Conservation (phyloP, 2,113 vertebrate species). For the Megaceryle torquata region DNA sequence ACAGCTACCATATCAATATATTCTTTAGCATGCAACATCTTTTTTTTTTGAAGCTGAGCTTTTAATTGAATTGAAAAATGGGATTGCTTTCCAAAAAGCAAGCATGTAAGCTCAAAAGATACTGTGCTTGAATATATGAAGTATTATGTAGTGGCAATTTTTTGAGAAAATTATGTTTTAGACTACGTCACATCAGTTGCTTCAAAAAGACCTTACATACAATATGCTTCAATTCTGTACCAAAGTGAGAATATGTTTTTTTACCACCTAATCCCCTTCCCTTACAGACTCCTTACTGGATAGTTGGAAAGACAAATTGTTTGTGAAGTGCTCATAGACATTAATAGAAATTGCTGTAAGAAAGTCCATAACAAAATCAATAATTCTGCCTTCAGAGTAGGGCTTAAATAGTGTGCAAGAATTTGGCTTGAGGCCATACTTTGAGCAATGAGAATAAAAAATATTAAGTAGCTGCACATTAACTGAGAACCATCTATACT, state of each 20-base stretch:
- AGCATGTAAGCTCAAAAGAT: not conserved
- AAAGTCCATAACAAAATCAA: not conserved
- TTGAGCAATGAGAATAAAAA: constrained; percentile 21
- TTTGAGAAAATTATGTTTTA: not conserved
- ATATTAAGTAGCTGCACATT: not conserved
- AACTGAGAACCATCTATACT: not conserved
- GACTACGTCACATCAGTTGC: not conserved
- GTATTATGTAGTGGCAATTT: rapidly evolving
- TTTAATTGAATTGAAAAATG: not conserved
- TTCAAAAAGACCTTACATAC: not conserved
- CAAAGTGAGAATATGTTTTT: not conserved
- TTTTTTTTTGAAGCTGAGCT: not conserved
- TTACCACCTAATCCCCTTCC: not conserved
- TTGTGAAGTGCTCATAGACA: not conserved
- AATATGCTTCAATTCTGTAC: not conserved
- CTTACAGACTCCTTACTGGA: not conserved
- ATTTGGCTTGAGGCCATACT: constrained; percentile 12
- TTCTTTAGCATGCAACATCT: not conserved
- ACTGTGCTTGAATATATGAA: not conserved
- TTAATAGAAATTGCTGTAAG: not conserved
- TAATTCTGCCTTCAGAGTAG: not conserved
- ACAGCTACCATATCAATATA: not conserved
- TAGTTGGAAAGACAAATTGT: not conserved
- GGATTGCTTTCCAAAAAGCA: not conserved
- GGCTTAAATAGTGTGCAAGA: not conserved